Evolutionary conservation across 92 coral and sea anemone genomes (phyloP).

Genomic region (Phymanthus crucifer): DNA sequence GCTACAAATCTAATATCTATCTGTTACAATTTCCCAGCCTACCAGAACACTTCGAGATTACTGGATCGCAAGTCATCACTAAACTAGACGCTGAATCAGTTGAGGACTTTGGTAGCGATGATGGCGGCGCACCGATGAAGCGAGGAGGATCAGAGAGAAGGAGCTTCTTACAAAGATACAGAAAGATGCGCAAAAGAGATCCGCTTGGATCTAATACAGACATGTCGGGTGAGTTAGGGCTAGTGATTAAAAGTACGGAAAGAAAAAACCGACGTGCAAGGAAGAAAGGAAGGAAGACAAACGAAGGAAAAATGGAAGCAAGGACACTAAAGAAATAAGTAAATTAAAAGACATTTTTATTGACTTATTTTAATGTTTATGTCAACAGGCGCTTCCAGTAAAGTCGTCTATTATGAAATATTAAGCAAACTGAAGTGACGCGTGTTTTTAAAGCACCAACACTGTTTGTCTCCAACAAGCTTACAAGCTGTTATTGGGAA

Average conservation of each 20-base stretch:
- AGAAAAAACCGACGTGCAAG: not conserved
- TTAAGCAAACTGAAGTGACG: slow-evolving; percentile 53
- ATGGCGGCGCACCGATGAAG: slow-evolving; percentile 61
- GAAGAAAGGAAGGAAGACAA: not conserved
- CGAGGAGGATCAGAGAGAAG: slow-evolving; percentile 73
- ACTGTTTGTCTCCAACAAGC: slow-evolving; percentile 5
- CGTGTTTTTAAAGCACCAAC: not conserved
- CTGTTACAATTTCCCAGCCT: slow-evolving; percentile 36
- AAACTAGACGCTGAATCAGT: slow-evolving; percentile 63
- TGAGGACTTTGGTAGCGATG: slow-evolving; percentile 72
- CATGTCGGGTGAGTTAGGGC: slow-evolving; percentile 46
- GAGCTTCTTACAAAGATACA: slow-evolving; percentile 76
- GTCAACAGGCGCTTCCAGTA: slow-evolving; percentile 51
- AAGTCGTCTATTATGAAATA: slow-evolving; percentile 76
- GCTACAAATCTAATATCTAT: not conserved
- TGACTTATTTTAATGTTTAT: too few species aligned
- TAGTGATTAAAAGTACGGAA: not conserved
- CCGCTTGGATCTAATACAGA: slow-evolving; percentile 43
- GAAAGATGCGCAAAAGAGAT: slow-evolving; percentile 64
- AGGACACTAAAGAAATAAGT: too few species aligned
- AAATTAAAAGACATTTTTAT: too few species aligned
- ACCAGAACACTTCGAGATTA: slow-evolving; percentile 68
- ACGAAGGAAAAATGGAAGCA: not conserved
- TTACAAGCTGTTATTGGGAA: not conserved
- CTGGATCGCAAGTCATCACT: slow-evolving; percentile 47